Percentiles rank a stretch among this genome's conserved stretches.
These are phyloP conservation scores for Sphenopsis melanotis DNA, from an alignment of 2,797 vertebrate genomes.

Conservation along the genomic window DNA sequence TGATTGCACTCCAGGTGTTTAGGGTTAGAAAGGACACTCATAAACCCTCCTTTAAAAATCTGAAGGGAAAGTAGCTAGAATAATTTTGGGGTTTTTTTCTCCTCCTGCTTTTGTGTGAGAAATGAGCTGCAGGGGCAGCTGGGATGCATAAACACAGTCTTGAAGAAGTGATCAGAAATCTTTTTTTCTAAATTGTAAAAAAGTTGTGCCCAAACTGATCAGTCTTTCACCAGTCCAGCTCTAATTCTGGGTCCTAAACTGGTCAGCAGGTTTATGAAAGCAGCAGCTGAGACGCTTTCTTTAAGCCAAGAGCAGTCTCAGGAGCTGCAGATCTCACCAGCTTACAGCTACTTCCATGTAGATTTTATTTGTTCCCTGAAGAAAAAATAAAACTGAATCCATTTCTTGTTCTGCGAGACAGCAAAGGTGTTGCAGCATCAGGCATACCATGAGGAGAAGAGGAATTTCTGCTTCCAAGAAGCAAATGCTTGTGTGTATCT, in stretches of 20 bases:
- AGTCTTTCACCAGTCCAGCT: not conserved
- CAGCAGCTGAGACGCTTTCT: accelerated
- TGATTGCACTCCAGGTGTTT: not conserved
- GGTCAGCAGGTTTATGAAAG: not conserved
- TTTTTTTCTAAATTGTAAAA: not conserved
- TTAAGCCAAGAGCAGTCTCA: not conserved
- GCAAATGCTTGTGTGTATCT: not conserved
- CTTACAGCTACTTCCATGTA: not conserved
- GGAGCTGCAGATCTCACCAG: not conserved
- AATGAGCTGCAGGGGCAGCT: not conserved
- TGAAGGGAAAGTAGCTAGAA: not conserved
- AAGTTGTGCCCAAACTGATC: not conserved
- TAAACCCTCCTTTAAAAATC: not conserved
- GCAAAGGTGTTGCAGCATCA: not conserved
- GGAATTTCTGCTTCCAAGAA: not conserved
- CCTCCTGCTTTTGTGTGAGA: not conserved
- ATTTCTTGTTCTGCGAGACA: not conserved
- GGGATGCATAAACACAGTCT: not conserved
- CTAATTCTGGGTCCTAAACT: not conserved
- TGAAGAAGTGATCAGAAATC: not conserved
- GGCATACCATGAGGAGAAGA: not conserved
- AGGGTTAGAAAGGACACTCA: not conserved
- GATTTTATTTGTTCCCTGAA: not conserved
- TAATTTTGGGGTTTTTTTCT: not conserved
- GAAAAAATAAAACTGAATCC: not conserved